phyloP scores from a whole-genome alignment of 2,113 vertebrate genomes.

The Tragelaphus imberbis region DNA sequence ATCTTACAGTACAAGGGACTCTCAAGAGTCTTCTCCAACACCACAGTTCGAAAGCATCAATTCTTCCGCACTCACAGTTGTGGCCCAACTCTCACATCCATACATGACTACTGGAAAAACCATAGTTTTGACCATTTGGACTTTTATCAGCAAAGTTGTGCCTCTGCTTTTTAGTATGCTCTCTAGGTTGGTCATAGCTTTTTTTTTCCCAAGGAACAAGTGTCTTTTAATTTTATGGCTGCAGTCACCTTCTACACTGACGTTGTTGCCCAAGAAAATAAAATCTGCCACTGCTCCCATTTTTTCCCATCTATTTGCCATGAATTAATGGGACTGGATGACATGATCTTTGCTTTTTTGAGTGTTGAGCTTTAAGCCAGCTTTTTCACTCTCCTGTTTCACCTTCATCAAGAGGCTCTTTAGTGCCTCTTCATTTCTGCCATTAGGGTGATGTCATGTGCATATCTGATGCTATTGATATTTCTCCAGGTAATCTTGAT shows the following conservation, averaged over 20 bases:
- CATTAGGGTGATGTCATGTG: not conserved
- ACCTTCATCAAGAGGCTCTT: not conserved
- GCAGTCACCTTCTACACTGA: not conserved
- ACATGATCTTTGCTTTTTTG: not conserved
- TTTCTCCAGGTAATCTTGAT: not conserved
- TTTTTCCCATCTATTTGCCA: not conserved
- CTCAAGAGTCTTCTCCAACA: not conserved
- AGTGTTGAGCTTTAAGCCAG: not conserved
- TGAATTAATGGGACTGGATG: not conserved
- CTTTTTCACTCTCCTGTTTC: not conserved
- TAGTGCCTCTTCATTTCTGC: not conserved
- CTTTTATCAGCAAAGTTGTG: not conserved
- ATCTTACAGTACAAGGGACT: not conserved
- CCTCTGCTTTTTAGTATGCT: not conserved
- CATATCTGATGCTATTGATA: not conserved
- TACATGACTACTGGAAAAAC: not conserved
- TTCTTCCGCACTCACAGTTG: not conserved
- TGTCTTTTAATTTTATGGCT: not conserved
- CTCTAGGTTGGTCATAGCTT: not conserved
- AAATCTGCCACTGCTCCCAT: not conserved
- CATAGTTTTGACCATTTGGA: not conserved
- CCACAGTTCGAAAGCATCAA: not conserved
- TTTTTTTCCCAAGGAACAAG: not conserved
- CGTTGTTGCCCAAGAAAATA: not conserved
- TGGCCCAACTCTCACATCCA: not conserved